Evolutionary conservation across 2,113 vertebrate genomes (phyloP), one percentile per base, ranked within the genome.

Genomic region (Oophaga pumilio): DNA sequence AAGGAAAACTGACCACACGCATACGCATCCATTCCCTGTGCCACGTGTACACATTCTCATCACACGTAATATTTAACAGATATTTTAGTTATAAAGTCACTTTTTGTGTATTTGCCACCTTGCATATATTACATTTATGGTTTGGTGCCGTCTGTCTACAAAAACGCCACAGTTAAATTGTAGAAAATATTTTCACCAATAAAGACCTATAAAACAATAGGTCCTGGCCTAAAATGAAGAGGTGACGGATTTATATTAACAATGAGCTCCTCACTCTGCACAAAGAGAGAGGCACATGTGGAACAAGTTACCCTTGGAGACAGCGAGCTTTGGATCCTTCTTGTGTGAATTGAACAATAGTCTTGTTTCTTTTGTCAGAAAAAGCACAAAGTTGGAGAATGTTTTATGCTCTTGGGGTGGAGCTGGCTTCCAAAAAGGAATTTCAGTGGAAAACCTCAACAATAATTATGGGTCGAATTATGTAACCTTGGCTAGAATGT

Each of bases 191-290:
- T 60, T 59, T 76, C 57, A 49, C 69, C 84, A 62, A 50, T 76
- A 50, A 57, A 43, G 71, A 85, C 73, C 57, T 24, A 62, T 62
- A 76, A 85, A 85, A 49, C 53, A 74, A 85, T 85, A 60, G 71
- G 69, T 85, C 71, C 24, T 50, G 71, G 76, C 69, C 84, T 76
- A 85, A 85, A 85, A 85, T 85, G 60, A 85, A 76, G 59, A 33
- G 84, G 53, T 85, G 82, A 71, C 56, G 57, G 66, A 66, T 71
- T 71, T 84, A 57, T 28, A 84, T 56, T 69, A 71, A 84, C 82
- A 71, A 57, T 73, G 20, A 68, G 43, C 53, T 28, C 50, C 8
- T 43, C 33, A 66, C 82, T 73, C 82, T 57, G 8, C 82, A 71
- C 82, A 84, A 49, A 84, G 82, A 28, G 56, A 57, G 71, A 49